phyloP scores from a whole-genome alignment of 2,888 invertebrate genomes.

The Orchesellides sinensis region DNA sequence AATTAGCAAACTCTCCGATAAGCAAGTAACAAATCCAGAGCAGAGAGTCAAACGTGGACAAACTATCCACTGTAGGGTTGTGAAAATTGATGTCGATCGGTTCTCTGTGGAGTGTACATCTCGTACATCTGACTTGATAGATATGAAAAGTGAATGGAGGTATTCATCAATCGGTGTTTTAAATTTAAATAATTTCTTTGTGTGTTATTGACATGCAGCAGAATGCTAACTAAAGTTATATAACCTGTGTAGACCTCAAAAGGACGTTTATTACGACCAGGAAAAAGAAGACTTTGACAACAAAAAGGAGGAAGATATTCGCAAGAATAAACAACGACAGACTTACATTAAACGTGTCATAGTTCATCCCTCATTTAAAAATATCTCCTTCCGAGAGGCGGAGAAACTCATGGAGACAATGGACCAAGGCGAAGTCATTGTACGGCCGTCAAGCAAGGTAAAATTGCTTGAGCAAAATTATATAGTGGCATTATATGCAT shows the following conservation, averaged over 20 bases:
- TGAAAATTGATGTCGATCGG: conserved; percentile 96
- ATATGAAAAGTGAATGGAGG: conserved; percentile 94
- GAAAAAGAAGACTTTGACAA: conserved; percentile 89
- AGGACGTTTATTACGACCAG: conserved; percentile 94
- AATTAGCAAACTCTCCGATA: conserved; percentile 93
- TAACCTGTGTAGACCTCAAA: conserved; percentile 82
- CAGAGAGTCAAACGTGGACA: conserved; percentile 92
- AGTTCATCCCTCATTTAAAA: conserved; percentile 98
- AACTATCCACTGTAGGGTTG: conserved; percentile 90
- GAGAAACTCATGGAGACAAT: conserved; percentile 92
- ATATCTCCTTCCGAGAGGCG: conserved; percentile 95
- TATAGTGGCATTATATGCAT: not conserved
- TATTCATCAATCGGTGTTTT: too few relatives aligned
- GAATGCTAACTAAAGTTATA: not conserved
- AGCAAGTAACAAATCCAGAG: conserved; percentile 94
- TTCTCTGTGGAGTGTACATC: conserved; percentile 96
- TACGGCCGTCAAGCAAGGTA: conserved; percentile 94
- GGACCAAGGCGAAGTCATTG: conserved; percentile 98
- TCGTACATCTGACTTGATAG: conserved; percentile 93
- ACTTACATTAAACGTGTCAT: conserved; percentile 94
- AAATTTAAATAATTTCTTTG: not conserved
- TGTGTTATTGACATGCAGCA: not conserved
- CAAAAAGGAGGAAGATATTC: conserved; percentile 87
- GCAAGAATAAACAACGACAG: conserved; percentile 88
- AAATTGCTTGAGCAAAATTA: not conserved